Conservation (phyloP, 1,140 invertebrate genomes). For the Sarcophaga bullata region DNA sequence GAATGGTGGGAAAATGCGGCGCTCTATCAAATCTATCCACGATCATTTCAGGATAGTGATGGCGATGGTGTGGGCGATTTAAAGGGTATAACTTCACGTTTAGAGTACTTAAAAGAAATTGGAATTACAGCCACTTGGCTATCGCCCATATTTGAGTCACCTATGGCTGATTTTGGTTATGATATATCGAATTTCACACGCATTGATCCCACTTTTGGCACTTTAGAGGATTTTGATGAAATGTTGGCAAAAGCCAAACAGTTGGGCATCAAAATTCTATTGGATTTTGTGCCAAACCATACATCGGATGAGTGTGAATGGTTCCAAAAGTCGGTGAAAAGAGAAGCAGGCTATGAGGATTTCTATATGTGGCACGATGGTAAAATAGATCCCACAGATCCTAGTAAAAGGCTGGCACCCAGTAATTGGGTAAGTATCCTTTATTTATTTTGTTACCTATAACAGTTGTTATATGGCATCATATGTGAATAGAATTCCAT, state of each 20-base stretch:
- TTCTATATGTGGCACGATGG: slow-evolving; percentile 79
- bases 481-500: slow-evolving; percentile 65
- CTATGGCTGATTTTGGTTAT: slow-evolving; percentile 76
- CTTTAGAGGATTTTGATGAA: slow-evolving; percentile 76
- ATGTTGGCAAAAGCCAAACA: slow-evolving; percentile 72
- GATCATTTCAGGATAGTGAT: slow-evolving; percentile 82
- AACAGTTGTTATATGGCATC: slow-evolving; percentile 72
- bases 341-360: slow-evolving; percentile 71
- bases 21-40: slow-evolving; percentile 83
- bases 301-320: slow-evolving; percentile 78
- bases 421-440: slow-evolving; percentile 70
- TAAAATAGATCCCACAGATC: slow-evolving; percentile 51
- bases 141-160: slow-evolving; percentile 76
- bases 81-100: slow-evolving; percentile 67
- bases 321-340: slow-evolving; percentile 74
- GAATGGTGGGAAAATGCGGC: slow-evolving; percentile 81
- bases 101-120: slow-evolving; percentile 69
- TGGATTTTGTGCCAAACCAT: slow-evolving; percentile 81
- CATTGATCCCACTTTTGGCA: slow-evolving; percentile 77
- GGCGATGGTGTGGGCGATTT: slow-evolving; percentile 83
- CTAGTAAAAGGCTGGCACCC: slow-evolving; percentile 61
- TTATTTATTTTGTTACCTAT: slow-evolving; percentile 73
- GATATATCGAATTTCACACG: slow-evolving; percentile 77
- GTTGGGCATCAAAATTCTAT: slow-evolving; percentile 69
- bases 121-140: slow-evolving; percentile 74